Percentiles rank a stretch among this genome's conserved stretches.
Conservation (phyloP, 2,888 invertebrate genomes). For the Erebia palarica region DNA sequence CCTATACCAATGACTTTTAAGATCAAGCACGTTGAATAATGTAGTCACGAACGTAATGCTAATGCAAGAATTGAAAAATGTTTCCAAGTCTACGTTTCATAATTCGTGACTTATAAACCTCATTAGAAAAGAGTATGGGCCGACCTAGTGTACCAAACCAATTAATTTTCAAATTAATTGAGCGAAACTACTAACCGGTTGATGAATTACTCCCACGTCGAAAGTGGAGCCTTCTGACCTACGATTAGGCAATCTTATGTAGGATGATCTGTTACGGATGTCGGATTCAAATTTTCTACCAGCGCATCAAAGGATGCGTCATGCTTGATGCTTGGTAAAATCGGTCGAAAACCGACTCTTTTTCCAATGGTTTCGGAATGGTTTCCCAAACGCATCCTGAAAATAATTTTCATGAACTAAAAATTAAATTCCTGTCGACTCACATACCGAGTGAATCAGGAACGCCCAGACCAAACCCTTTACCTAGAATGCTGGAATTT, state of each 20-base stretch:
- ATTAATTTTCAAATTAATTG: slow-evolving; percentile 76
- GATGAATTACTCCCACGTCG: slow-evolving; percentile 63
- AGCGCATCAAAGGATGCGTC: too few relatives aligned
- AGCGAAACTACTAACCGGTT: slow-evolving; percentile 70
- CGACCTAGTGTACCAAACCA: slow-evolving; percentile 65
- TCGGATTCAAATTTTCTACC: neutral
- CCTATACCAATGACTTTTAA: slow-evolving; percentile 23
- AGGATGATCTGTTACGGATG: slow-evolving; percentile 53
- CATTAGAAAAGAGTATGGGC: slow-evolving; percentile 52
- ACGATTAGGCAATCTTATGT: slow-evolving; percentile 72
- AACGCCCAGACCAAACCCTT: too few relatives aligned
- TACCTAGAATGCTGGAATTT: too few relatives aligned
- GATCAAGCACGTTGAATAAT: slow-evolving; percentile 33
- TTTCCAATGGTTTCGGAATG: too few relatives aligned
- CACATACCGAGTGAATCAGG: too few relatives aligned
- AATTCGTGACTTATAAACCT: slow-evolving; percentile 63
- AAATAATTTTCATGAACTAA: too few relatives aligned
- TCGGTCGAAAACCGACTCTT: neutral
- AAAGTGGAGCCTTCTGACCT: slow-evolving; percentile 69
- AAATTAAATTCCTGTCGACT: too few relatives aligned
- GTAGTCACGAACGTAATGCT: slow-evolving; percentile 33
- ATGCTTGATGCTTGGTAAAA: too few relatives aligned
- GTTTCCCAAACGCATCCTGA: neutral
- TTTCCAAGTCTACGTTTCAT: slow-evolving; percentile 52
- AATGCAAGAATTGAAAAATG: slow-evolving; percentile 34